A percentile compares a stretch with the other conserved stretches of the same genome.
Conservation (phyloP, 2,113 vertebrate genomes). For the Amia ocellicauda region DNA sequence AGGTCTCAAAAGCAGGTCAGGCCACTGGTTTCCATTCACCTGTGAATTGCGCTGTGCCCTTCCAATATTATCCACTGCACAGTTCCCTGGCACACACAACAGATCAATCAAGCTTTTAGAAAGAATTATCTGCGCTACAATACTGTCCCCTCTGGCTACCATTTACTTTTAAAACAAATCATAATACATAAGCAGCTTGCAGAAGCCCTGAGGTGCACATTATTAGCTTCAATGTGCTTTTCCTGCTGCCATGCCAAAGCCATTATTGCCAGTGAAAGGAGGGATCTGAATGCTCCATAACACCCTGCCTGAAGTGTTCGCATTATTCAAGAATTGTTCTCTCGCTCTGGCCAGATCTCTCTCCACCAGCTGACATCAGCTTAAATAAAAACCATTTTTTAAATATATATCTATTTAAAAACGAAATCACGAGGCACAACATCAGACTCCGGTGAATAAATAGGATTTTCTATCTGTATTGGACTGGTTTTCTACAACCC, state of each 20-base stretch:
- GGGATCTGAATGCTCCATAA: background rate
- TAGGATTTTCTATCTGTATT: too few species aligned
- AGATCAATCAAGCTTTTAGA: background rate
- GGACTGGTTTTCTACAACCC: background rate
- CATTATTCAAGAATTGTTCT: background rate
- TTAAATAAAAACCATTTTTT: conserved; percentile 9
- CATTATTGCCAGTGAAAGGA: background rate
- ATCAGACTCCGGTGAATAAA: too few species aligned
- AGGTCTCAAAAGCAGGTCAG: too few species aligned
- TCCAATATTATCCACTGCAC: too few species aligned
- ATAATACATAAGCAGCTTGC: background rate
- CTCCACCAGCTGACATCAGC: conserved; percentile 7
- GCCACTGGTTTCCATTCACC: too few species aligned
- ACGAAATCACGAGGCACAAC: too few species aligned
- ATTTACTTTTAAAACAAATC: conserved; percentile 9
- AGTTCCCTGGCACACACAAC: too few species aligned
- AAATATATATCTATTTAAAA: too few species aligned
- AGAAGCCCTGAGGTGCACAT: conserved; percentile 1
- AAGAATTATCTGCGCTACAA: background rate
- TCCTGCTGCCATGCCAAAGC: background rate
- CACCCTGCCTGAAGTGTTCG: background rate
- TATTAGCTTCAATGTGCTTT: background rate
- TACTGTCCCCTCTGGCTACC: background rate
- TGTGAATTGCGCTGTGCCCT: too few species aligned
- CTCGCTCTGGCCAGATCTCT: background rate